Percentiles rank a stretch among this genome's conserved stretches.
phyloP scores from a whole-genome alignment of 2,888 invertebrate genomes.

The Mimachlamys varia region DNA sequence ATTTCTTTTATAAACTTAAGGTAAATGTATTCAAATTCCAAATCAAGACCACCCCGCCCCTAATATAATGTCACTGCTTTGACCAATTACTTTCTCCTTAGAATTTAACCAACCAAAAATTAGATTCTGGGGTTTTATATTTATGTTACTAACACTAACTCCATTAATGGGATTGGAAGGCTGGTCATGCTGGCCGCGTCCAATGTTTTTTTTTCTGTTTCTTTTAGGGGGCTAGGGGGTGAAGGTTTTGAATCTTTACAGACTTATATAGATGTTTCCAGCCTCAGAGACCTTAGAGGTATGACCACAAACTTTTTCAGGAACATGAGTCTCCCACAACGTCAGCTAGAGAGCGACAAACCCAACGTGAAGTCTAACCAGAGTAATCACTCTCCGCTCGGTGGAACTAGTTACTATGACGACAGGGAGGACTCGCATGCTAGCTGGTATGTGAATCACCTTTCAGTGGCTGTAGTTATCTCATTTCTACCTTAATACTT shows the following conservation, averaged over 20 bases:
- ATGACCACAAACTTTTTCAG: constrained; percentile 54
- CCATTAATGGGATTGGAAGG: background rate
- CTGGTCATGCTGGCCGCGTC: background rate
- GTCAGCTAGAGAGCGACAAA: constrained; percentile 73
- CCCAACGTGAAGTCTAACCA: constrained; percentile 63
- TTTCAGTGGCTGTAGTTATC: background rate
- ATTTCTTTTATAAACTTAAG: too few relatives aligned
- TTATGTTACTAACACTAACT: constrained; percentile 31
- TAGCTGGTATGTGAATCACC: constrained; percentile 58
- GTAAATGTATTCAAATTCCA: too few relatives aligned
- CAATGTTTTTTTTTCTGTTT: constrained; percentile 8
- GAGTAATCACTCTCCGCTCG: constrained; percentile 67
- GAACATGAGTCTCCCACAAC: constrained; percentile 71
- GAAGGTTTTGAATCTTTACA: constrained; percentile 29
- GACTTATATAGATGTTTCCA: constrained; percentile 28
- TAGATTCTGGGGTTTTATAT: background rate
- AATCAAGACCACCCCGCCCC: too few relatives aligned
- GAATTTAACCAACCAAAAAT: background rate
- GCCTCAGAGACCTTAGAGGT: constrained; percentile 36
- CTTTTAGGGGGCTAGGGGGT: constrained; percentile 25
- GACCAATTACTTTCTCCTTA: too few relatives aligned
- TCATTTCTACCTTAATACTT: background rate
- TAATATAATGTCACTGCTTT: too few relatives aligned
- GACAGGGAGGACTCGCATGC: constrained; percentile 77
- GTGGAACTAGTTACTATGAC: constrained; percentile 77